These are phyloP conservation scores for Lynx canadensis DNA, from an alignment of 2,113 vertebrate species.

Conservation along the genomic window DNA sequence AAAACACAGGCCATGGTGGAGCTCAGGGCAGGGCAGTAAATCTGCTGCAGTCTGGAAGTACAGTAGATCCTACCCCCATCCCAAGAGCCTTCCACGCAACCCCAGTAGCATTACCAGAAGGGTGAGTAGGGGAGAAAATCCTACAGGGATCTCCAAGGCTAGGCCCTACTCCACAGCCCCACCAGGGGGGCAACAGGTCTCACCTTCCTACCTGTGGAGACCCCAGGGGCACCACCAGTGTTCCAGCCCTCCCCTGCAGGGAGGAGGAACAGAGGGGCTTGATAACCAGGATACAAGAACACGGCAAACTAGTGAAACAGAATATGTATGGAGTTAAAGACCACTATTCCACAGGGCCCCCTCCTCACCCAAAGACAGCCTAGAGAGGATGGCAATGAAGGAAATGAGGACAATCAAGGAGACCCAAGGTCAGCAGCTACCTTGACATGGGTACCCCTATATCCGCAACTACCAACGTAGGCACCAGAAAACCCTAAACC, in stretches of 20 bases:
- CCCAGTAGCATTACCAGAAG: conserved; percentile 93
- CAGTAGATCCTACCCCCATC: conserved; percentile 91
- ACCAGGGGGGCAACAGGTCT: neutral
- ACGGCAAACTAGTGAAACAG: conserved; percentile 92
- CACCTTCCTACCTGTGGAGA: conserved; percentile 92
- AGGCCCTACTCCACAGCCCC: conserved; percentile 78
- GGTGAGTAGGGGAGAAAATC: conserved; percentile 88
- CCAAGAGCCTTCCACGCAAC: conserved; percentile 91
- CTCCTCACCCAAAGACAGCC: conserved; percentile 93
- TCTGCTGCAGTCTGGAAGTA: conserved; percentile 93
- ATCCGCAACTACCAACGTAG: conserved; percentile 95
- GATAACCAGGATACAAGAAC: conserved; percentile 92
- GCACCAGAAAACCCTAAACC: conserved; percentile 93
- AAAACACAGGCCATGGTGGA: conserved; percentile 88
- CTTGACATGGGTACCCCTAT: conserved; percentile 90
- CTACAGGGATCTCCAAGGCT: conserved; percentile 88
- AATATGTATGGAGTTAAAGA: conserved; percentile 93
- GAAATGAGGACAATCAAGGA: conserved; percentile 95
- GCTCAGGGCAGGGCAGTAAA: conserved; percentile 93
- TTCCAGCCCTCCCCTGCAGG: conserved; percentile 88
- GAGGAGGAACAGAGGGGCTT: conserved; percentile 90
- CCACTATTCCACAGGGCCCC: conserved; percentile 91
- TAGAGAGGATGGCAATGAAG: conserved; percentile 90
- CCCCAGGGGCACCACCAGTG: conserved; percentile 90
- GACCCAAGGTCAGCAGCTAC: conserved; percentile 91